phyloP scores from a whole-genome alignment of 2,888 invertebrate genomes.

The Cecidostiba fungosa region DNA sequence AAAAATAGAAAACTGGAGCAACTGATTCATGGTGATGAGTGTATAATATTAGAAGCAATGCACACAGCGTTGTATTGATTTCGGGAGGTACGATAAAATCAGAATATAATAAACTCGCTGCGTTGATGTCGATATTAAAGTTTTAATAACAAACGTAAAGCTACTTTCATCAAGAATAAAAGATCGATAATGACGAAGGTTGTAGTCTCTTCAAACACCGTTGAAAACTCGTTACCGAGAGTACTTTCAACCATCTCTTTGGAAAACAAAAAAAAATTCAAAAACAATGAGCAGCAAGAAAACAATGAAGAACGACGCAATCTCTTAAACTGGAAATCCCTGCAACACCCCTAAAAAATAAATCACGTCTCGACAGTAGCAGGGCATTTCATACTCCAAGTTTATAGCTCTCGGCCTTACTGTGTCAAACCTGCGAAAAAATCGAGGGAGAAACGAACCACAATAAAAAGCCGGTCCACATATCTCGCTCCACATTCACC shows the following conservation, averaged over 20 bases:
- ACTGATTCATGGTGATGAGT: neutral
- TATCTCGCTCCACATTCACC: constrained; percentile 29
- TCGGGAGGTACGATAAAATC: neutral
- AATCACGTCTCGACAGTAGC: neutral
- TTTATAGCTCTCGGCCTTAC: neutral
- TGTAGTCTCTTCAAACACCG: neutral
- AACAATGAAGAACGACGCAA: neutral
- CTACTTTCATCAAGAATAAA: neutral
- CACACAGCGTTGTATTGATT: neutral
- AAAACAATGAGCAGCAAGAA: neutral
- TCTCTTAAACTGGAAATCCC: neutral
- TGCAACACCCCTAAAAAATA: neutral
- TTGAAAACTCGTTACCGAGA: too few relatives aligned
- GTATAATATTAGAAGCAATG: neutral
- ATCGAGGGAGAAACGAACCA: neutral
- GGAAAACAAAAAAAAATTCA: neutral
- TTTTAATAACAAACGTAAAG: neutral
- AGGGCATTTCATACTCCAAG: neutral
- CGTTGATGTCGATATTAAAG: neutral
- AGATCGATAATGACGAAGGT: neutral
- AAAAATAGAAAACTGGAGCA: neutral
- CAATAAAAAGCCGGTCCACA: constrained; percentile 18
- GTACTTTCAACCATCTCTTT: too few relatives aligned
- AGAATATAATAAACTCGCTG: neutral
- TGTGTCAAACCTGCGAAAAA: neutral